phyloP scores from a whole-genome alignment of 1,140 invertebrate genomes.

The Manduca sexta region DNA sequence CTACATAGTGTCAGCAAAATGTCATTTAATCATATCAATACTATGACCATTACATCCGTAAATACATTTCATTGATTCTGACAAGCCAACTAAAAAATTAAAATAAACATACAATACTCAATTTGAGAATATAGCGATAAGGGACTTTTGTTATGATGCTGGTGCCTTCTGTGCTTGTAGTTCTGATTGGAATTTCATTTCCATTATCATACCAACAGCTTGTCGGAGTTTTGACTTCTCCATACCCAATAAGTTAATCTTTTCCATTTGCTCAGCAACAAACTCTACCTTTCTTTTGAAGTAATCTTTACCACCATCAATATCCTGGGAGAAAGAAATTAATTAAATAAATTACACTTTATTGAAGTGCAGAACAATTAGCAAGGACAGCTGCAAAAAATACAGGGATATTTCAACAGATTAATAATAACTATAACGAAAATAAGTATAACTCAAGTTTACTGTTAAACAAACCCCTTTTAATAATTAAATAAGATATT shows the following conservation, averaged over 20 bases:
- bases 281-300: slow-evolving; percentile 93
- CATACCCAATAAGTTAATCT: slow-evolving; percentile 87
- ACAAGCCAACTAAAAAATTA: not conserved
- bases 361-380: not conserved
- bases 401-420: too few species aligned
- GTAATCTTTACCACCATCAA: slow-evolving; percentile 89
- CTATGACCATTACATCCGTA: too few species aligned
- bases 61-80: not conserved
- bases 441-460: too few species aligned
- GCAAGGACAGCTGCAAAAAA: too few species aligned
- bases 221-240: slow-evolving; percentile 92
- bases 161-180: slow-evolving; percentile 47
- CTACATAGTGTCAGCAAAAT: too few species aligned
- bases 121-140: not conserved
- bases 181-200: slow-evolving; percentile 76
- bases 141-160: slow-evolving; percentile 42
- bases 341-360: not conserved
- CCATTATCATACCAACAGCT: slow-evolving; percentile 81
- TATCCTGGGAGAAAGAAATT: slow-evolving; percentile 73
- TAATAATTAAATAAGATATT: too few species aligned
- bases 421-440: too few species aligned
- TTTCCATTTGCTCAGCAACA: slow-evolving; percentile 95
- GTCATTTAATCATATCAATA: too few species aligned
- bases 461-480: too few species aligned
- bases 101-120: not conserved